These are phyloP conservation scores for Piliocolobus tephrosceles DNA, from an alignment of 2,113 vertebrate genomes.

Conservation along the genomic window DNA sequence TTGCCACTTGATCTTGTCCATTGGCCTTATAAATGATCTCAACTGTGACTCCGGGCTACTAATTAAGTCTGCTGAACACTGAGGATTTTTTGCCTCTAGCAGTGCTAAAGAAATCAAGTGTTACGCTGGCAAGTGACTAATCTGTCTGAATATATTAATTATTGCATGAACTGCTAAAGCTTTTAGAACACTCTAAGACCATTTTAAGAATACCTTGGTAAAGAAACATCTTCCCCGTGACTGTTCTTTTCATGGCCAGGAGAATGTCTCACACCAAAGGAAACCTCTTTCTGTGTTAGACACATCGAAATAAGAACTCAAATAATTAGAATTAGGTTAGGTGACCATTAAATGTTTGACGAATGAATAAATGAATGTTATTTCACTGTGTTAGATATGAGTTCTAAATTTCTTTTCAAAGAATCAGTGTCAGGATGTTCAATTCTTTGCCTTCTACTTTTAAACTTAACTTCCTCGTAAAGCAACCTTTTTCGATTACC, in stretches of 20 bases:
- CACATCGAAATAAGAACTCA: not conserved
- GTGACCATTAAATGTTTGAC: no score
- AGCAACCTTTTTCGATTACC: no score
- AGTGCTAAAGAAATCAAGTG: not conserved
- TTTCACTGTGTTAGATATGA: no score
- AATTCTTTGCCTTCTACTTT: no score
- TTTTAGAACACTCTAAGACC: not conserved
- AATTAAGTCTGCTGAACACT: conserved; percentile 3
- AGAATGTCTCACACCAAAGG: not conserved
- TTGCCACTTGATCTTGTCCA: not conserved
- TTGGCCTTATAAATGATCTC: not conserved
- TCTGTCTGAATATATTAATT: not conserved
- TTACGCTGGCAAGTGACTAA: not conserved
- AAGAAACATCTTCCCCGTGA: not conserved
- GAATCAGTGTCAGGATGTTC: no score
- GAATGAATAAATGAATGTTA: no score
- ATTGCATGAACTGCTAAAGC: not conserved
- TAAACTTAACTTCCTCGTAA: no score
- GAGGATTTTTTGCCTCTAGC: not conserved
- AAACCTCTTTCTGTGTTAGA: not conserved
- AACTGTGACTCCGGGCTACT: not conserved
- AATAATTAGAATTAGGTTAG: not conserved
- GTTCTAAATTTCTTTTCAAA: no score
- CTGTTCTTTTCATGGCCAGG: not conserved
- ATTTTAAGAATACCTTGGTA: not conserved